Evolutionary conservation across 1,140 invertebrate genomes (phyloP), one percentile per base, ranked within the genome.

Genomic region (Pissodes strobi): DNA sequence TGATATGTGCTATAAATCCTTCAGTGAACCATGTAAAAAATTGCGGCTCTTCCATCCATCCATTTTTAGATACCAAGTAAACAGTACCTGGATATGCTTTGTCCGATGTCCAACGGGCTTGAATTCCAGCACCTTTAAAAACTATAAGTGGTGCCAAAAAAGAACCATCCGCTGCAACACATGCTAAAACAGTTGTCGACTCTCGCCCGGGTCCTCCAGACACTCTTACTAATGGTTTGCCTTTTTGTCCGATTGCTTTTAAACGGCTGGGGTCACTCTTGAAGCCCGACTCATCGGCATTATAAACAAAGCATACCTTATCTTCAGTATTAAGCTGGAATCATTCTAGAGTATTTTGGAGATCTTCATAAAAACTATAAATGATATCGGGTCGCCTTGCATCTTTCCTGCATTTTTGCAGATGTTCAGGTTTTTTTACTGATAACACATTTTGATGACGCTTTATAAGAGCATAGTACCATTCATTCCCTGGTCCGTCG

Each of bases 111-210:
- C n/a, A n/a, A n/a, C n/a, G n/a, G n/a, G n/a, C n/a, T n/a, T n/a
- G n/a, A n/a, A n/a, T n/a, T n/a, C n/a, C n/a, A n/a, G n/a, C n/a
- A n/a, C n/a, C n/a, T n/a, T n/a, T n/a, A 49, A 70, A 71, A 27
- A 77, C 60, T 53, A 79, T 78, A 0, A 76, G 53, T 17, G 75
- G 72, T 15, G 72, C 72, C 0, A 79, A 37, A 38, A 60, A 74
- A 64, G 63, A n/a, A n/a, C n/a, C n/a, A n/a, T n/a, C n/a, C n/a
- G n/a, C n/a, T n/a, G n/a, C n/a, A n/a, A n/a, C n/a, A n/a, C n/a
- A n/a, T n/a, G n/a, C n/a, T n/a, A n/a, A n/a, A n/a, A n/a, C n/a
- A n/a, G n/a, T n/a, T n/a, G n/a, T n/a, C n/a, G n/a, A n/a, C n/a
- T n/a, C n/a, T n/a, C n/a, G n/a, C n/a, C n/a, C n/a, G n/a, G n/a